A percentile compares a stretch with the other conserved stretches of the same genome.
Evolutionary conservation across 2,113 vertebrate genomes (phyloP).

Genomic region (human (Homo sapiens)): DNA sequence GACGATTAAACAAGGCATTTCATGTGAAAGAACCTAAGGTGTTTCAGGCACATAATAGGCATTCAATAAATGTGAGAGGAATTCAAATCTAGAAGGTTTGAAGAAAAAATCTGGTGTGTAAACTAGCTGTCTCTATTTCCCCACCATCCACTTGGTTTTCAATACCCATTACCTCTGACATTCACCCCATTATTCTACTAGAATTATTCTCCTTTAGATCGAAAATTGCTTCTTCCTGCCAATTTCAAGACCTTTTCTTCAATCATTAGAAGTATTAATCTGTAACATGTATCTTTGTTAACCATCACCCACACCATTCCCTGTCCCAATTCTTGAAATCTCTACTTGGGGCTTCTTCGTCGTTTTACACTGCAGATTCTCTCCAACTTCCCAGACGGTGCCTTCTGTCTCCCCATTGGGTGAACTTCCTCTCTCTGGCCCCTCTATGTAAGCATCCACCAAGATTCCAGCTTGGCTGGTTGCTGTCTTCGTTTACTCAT

Average conservation of each 20-base stretch:
- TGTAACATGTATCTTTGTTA: neutral
- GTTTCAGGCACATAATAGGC: neutral
- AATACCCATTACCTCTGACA: neutral
- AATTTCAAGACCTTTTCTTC: neutral
- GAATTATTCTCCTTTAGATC: conserved; percentile 3
- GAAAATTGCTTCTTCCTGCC: conserved; percentile 6
- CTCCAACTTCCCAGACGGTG: neutral
- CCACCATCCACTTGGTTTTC: neutral
- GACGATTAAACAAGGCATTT: conserved; percentile 9
- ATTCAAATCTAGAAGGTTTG: neutral
- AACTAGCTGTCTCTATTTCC: neutral
- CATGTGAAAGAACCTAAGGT: neutral
- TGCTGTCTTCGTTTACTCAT: neutral
- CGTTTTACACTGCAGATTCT: neutral
- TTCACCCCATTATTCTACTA: neutral
- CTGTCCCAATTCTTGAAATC: neutral
- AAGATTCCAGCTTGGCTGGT: neutral
- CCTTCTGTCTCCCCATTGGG: neutral
- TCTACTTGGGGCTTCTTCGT: neutral
- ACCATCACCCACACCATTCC: neutral
- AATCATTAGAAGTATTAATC: neutral
- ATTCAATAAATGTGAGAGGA: neutral
- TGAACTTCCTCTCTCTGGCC: neutral
- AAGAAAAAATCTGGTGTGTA: neutral
- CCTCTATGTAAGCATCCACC: too few species aligned